A percentile compares a stretch with the other conserved stretches of the same genome.
Evolutionary conservation across 2,113 vertebrate genomes (phyloP).

Genomic region (Garra rufa): DNA sequence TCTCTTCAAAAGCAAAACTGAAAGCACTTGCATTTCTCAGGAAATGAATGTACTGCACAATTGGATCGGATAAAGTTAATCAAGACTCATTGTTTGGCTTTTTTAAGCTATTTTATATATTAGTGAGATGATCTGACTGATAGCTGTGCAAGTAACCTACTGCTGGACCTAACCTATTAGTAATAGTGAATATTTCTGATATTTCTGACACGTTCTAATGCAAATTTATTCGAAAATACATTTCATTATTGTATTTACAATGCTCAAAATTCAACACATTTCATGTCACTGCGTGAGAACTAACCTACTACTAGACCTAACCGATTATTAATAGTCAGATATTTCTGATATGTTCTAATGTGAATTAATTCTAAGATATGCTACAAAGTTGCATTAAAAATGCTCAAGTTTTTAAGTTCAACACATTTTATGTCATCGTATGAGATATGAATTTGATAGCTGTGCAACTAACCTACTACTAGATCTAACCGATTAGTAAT

Average conservation of each 20-base stretch:
- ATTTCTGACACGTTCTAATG: not conserved
- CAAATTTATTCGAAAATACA: not conserved
- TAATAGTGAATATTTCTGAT: not conserved
- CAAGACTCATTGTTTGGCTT: not conserved
- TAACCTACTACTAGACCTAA: too few relatives aligned
- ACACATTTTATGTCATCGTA: too few relatives aligned
- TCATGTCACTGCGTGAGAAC: too few relatives aligned
- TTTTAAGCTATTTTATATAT: not conserved
- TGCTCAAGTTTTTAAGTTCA: too few relatives aligned
- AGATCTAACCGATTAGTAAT: not conserved
- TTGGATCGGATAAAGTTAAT: not conserved
- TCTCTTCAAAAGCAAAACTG: conserved; percentile 49
- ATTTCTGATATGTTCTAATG: too few relatives aligned
- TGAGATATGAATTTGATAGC: too few relatives aligned
- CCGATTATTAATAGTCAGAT: too few relatives aligned
- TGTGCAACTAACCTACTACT: too few relatives aligned
- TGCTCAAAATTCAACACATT: not conserved
- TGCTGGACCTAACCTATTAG: not conserved
- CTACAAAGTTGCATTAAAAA: too few relatives aligned
- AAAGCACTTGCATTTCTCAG: conserved; percentile 38
- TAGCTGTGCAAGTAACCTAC: not conserved
- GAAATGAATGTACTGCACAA: conserved; percentile 28
- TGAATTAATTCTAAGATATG: too few relatives aligned
- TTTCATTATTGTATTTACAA: not conserved
- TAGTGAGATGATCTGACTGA: not conserved